Evolutionary conservation across 37 sponge, comb jelly and placozoan species (phyloP), one percentile per base, ranked within the genome.

Genomic region (Hormiphora californensis): DNA sequence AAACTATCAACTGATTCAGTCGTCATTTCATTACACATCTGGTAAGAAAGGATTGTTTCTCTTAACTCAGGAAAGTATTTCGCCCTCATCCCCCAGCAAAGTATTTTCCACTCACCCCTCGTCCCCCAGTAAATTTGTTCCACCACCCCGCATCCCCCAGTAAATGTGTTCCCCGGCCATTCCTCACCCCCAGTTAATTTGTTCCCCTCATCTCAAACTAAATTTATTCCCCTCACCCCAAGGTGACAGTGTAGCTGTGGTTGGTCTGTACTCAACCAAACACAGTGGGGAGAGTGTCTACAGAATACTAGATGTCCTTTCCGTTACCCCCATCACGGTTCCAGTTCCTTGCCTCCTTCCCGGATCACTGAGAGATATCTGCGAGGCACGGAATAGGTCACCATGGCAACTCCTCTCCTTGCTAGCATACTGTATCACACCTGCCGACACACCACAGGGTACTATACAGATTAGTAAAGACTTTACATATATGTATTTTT

Each of bases 361-460:
- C 12, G 46, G 35, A 22, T 32, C 36, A 23, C 21, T 73, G 3
- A 3, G 44, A 1, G 81, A 73, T 41, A 33, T 73, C 11, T 73
- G 38, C 81, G 40, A 43, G 7, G 81, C 38, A 0, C 9, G 81
- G 41, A 46, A 73, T 43, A 27, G 44, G 46, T 73, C 81, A 40
- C 81, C 81, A 73, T 73, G 81, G 81, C 81, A 73, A 73, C 81
- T 73, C 27, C 43, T 73, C 44, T 32, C 32, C 25, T 22, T 73
- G 1, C 44, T 73, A 11, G 41, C 81, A 4, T 73, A 28, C 81
- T 73, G 81, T 73, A 28, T 73, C 9, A 73, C 81, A 21, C 81
- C 81, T 9, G 39, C 12, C 39, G 17, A 43, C 27, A 23, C 43
- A 1, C 81, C 81, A 5, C 81, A 73, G 81, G 81, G 81, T n/a